phyloP scores from a whole-genome alignment of 2,888 invertebrate species.

The Andrena hattorfiana region DNA sequence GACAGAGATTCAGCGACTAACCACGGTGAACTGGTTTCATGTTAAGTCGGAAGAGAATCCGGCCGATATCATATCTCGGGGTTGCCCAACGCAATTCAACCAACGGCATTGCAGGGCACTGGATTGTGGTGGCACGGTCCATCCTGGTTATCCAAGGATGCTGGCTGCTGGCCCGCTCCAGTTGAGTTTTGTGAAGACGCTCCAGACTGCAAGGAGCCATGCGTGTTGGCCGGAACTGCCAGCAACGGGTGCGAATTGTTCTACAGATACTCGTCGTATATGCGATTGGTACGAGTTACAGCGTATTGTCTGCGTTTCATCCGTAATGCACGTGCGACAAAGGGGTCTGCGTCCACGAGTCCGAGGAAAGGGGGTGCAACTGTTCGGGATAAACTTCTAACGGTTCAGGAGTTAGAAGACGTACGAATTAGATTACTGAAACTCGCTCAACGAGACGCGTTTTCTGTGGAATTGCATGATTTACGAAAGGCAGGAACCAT shows the following conservation, averaged over 20 bases:
- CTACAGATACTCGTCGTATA: background rate
- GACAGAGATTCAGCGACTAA: background rate
- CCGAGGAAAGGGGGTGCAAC: no score
- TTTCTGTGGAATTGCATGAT: background rate
- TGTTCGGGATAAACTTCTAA: background rate
- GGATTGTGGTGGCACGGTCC: background rate
- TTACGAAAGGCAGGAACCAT: background rate
- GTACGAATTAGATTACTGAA: background rate
- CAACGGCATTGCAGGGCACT: background rate
- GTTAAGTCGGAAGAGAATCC: background rate
- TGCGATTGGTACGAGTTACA: background rate
- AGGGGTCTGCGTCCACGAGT: no score
- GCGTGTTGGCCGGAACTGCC: background rate
- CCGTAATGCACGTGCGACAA: rapidly evolving
- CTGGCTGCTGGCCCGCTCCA: background rate
- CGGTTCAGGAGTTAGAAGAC: background rate
- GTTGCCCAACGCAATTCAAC: no score
- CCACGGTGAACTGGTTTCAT: background rate
- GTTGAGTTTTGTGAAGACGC: rapidly evolving
- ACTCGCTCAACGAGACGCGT: background rate
- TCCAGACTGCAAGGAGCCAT: background rate
- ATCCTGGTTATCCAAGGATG: background rate
- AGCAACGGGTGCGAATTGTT: background rate
- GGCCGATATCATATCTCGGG: background rate
- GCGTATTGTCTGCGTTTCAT: background rate